A percentile compares a stretch with the other conserved stretches of the same genome.
These are phyloP conservation scores for Drosophila azteca DNA, from an alignment of 1,140 invertebrate genomes.

Conservation along the genomic window DNA sequence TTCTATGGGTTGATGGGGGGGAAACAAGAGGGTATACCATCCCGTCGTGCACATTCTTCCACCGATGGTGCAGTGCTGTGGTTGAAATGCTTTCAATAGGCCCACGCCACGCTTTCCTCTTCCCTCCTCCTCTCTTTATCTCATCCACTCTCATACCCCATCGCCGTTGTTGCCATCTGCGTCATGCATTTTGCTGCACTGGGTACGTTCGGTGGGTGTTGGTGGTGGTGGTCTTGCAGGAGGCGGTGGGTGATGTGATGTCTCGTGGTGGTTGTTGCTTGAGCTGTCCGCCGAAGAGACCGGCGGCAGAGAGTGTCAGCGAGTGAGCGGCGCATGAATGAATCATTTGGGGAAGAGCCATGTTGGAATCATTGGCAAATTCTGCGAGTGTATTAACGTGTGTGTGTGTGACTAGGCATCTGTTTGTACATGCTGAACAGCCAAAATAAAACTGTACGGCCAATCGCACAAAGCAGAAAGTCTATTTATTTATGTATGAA, in stretches of 20 bases:
- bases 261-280: constrained; percentile 25
- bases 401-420: too few species aligned
- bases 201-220: constrained; percentile 26
- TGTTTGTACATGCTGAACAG: constrained; percentile 6
- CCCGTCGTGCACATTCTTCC: constrained; percentile 38
- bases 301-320: constrained; percentile 26
- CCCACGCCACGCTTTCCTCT: neutral
- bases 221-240: constrained; percentile 7
- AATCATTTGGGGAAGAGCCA: constrained; percentile 67
- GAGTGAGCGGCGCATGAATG: constrained; percentile 57
- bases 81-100: constrained; percentile 39
- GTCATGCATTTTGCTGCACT: constrained; percentile 71
- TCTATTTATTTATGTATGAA: constrained; percentile 8
- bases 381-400: constrained; percentile 14
- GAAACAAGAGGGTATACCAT: too few species aligned
- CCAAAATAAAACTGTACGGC: constrained; percentile 34
- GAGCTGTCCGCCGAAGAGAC: constrained; percentile 14
- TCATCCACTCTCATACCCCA: constrained; percentile 1
- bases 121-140: neutral
- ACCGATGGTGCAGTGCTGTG: constrained; percentile 18
- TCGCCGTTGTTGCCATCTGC: constrained; percentile 63
- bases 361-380: constrained; percentile 64
- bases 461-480: constrained; percentile 1
- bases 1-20: neutral
- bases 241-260: neutral